These are phyloP conservation scores for Cyanistes caeruleus DNA, from an alignment of 2,113 vertebrate species.

Conservation along the genomic window DNA sequence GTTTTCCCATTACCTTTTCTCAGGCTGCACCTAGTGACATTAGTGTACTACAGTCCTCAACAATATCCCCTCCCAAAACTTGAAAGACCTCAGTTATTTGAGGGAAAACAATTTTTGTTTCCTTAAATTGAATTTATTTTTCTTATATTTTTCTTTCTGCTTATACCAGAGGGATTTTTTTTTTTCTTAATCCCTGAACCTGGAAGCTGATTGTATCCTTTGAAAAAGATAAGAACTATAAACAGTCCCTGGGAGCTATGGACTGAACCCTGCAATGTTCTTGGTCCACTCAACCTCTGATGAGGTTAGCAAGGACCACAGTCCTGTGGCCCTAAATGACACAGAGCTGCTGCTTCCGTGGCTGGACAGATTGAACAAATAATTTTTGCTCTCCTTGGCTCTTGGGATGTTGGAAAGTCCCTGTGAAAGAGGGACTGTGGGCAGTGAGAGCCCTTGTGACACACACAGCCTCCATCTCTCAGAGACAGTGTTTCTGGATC, in stretches of 20 bases:
- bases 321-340: background rate
- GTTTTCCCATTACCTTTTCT: background rate
- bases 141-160: too few relatives aligned
- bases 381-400: background rate
- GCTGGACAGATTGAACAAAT: accelerated
- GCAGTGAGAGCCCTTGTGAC: background rate
- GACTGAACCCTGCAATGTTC: background rate
- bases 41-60: background rate
- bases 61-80: background rate
- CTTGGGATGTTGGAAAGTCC: background rate
- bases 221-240: background rate
- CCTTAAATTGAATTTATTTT: background rate
- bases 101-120: background rate
- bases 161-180: background rate
- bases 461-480: background rate
- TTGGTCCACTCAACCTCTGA: background rate
- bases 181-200: background rate
- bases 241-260: background rate
- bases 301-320: too few relatives aligned
- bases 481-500: background rate
- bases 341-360: background rate
- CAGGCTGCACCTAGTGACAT: accelerated
- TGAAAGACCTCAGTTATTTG: background rate
- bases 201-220: background rate
- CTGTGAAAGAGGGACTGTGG: background rate